Percentiles rank a stretch among this genome's conserved stretches.
Evolutionary conservation across 2,113 vertebrate species (phyloP).

Genomic region (Heterochromis multidens): DNA sequence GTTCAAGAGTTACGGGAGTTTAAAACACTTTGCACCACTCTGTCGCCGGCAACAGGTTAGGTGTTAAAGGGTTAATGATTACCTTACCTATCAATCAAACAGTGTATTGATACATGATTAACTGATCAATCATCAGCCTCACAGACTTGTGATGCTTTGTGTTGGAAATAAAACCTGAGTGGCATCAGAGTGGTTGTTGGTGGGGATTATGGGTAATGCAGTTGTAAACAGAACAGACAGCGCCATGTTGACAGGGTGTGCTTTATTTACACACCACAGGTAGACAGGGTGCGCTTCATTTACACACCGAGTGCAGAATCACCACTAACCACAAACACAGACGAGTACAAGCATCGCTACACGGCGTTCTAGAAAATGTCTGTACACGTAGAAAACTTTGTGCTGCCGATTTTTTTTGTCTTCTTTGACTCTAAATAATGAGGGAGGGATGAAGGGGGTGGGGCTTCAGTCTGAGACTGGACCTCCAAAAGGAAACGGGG

Average conservation of each 20-base stretch:
- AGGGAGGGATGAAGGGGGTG: not conserved
- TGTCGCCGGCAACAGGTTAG: too few relatives aligned
- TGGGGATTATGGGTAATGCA: not conserved
- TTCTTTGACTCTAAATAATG: not conserved
- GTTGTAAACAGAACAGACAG: not conserved
- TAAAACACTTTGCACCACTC: too few relatives aligned
- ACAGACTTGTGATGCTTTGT: not conserved
- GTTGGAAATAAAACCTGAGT: not conserved
- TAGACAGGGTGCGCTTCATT: conserved; percentile 14
- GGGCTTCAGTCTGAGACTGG: not conserved
- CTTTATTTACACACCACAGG: conserved; percentile 45
- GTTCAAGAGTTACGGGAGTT: too few relatives aligned
- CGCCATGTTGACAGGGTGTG: not conserved
- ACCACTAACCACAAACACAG: conserved; percentile 32
- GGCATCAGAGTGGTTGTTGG: not conserved
- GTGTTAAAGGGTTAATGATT: too few relatives aligned
- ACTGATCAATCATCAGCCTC: not conserved
- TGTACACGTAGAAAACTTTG: conserved; percentile 63
- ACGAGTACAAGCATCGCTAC: conserved; percentile 1
- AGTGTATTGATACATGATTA: not conserved
- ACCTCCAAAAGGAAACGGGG: not conserved
- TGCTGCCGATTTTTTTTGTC: conserved; percentile 28
- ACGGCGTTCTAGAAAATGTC: conserved; percentile 46
- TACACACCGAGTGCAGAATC: conserved; percentile 33
- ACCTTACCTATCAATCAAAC: not conserved